Conservation (phyloP, 2,888 invertebrate genomes). For the Eulithis testata region DNA sequence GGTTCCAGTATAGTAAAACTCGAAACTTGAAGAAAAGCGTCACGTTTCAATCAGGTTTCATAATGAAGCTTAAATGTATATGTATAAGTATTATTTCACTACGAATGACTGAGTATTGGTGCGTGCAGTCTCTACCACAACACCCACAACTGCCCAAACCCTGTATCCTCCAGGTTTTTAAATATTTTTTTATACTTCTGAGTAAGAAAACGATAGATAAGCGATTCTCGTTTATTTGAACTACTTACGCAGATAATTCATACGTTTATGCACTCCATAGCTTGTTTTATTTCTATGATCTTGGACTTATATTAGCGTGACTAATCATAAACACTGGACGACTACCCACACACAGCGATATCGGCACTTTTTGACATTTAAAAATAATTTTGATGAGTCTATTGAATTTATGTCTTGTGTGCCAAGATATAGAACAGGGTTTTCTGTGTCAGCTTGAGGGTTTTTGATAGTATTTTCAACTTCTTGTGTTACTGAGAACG, state of each 20-base stretch:
- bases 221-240: not conserved
- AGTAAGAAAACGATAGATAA: too few species aligned
- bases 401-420: constrained; percentile 34
- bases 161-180: too few species aligned
- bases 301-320: constrained; percentile 71
- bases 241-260: not conserved
- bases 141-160: too few species aligned
- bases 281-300: constrained; percentile 16
- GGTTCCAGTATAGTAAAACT: too few species aligned
- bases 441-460: constrained; percentile 20
- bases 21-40: too few species aligned
- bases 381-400: constrained; percentile 45
- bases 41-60: too few species aligned
- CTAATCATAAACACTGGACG: constrained; percentile 69
- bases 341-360: constrained; percentile 69
- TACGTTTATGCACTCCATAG: not conserved
- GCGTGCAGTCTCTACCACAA: too few species aligned
- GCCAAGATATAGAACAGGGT: constrained; percentile 29
- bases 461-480: constrained; percentile 15
- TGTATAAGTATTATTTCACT: too few species aligned
- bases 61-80: too few species aligned
- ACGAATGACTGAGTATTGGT: too few species aligned
- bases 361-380: constrained; percentile 65
- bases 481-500: constrained; percentile 13
- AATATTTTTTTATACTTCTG: too few species aligned